Evolutionary conservation across 2,113 vertebrate genomes (phyloP).

Genomic region (Phalacrocorax carbo): DNA sequence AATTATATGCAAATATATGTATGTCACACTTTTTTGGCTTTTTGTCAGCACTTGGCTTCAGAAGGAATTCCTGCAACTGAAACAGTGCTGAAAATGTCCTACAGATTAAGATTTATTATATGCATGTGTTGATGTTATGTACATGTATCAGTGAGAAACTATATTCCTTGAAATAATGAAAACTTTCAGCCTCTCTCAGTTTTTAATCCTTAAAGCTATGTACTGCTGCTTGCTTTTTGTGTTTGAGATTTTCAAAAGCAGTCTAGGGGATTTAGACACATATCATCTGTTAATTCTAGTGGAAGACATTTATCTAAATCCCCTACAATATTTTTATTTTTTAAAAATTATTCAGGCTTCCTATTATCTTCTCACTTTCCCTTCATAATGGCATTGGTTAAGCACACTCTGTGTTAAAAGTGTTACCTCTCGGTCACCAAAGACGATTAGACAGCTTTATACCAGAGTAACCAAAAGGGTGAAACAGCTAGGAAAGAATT

Average conservation of each 20-base stretch:
- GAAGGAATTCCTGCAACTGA: background rate
- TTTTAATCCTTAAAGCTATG: background rate
- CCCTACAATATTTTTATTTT: background rate
- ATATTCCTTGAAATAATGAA: background rate
- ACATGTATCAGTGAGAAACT: background rate
- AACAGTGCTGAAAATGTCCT: background rate
- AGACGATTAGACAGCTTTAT: slow-evolving; percentile 11
- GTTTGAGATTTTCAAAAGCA: background rate
- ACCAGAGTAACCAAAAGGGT: background rate
- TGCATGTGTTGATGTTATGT: background rate
- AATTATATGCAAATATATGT: background rate
- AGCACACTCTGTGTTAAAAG: background rate
- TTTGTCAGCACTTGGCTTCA: background rate
- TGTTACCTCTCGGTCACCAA: background rate
- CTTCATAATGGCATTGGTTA: background rate
- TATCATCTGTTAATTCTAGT: background rate
- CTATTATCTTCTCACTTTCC: background rate
- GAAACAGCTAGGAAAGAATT: background rate
- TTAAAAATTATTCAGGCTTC: background rate
- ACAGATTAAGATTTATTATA: background rate
- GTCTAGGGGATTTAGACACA: background rate
- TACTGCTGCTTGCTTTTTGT: background rate
- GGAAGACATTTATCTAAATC: slow-evolving; percentile 8
- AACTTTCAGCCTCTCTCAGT: background rate
- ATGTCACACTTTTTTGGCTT: background rate